phyloP scores from a whole-genome alignment of 2,113 vertebrate genomes.

The Cathartes aura region DNA sequence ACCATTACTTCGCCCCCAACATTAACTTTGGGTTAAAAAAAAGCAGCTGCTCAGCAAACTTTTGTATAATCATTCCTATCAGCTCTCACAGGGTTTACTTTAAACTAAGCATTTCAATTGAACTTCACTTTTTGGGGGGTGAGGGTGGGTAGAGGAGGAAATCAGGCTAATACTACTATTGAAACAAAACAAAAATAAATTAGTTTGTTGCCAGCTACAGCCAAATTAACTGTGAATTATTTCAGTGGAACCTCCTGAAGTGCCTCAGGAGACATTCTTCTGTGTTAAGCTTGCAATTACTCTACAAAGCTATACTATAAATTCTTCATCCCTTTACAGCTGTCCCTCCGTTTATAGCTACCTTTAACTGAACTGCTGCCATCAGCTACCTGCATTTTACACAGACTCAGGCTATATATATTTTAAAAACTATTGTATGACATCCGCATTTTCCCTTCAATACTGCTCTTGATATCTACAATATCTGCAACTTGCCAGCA shows the following conservation, averaged over 20 bases:
- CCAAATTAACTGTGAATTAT: not conserved
- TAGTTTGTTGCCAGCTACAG: not conserved
- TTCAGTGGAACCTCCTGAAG: not conserved
- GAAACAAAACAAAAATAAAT: not conserved
- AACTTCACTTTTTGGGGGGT: not conserved
- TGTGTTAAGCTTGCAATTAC: not conserved
- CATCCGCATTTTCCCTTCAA: not conserved
- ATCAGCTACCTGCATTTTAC: not conserved
- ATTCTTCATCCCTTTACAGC: conserved; percentile 1
- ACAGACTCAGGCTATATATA: not conserved
- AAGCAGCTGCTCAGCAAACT: not conserved
- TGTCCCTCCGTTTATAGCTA: not conserved
- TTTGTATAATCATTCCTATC: not conserved
- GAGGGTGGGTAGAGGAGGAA: not conserved
- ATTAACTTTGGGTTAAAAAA: not conserved
- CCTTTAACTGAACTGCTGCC: not conserved
- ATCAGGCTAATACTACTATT: not conserved
- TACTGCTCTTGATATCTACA: not conserved
- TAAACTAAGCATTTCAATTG: not conserved
- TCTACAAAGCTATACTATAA: not conserved
- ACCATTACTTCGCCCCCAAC: not conserved
- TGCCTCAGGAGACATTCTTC: conserved; percentile 32
- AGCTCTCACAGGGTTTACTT: not conserved
- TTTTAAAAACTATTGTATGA: not conserved
- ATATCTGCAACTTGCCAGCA: not conserved